Evolutionary conservation across 2,113 vertebrate species (phyloP).

Genomic region (Nesogale talazaci): DNA sequence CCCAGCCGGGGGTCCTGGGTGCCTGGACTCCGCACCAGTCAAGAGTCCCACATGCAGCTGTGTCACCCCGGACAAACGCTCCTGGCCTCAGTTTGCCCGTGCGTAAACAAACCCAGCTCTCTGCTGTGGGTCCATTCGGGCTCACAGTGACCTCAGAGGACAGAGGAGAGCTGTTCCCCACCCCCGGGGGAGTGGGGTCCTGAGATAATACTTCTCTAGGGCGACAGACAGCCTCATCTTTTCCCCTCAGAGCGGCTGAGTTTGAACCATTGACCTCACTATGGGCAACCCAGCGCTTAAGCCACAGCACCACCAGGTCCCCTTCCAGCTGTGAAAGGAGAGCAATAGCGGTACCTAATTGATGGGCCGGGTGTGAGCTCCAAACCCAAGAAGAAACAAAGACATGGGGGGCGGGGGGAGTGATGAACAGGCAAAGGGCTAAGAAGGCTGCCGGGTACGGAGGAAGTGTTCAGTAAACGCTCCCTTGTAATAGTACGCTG

Average conservation of each 20-base stretch:
- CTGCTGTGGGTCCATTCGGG: too few relatives aligned
- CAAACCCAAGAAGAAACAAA: not conserved
- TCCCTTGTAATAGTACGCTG: not conserved
- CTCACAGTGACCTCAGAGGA: too few relatives aligned
- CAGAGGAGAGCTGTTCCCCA: too few relatives aligned
- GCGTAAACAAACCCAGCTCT: not conserved
- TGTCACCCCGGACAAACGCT: not conserved
- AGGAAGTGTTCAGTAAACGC: not conserved
- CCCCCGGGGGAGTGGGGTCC: too few relatives aligned
- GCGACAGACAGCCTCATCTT: too few relatives aligned
- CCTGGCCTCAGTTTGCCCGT: not conserved
- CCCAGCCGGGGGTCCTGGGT: fast-evolving
- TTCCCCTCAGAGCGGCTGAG: too few relatives aligned
- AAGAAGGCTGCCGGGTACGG: not conserved
- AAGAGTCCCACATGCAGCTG: not conserved
- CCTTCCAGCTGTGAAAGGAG: too few relatives aligned
- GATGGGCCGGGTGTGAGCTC: not conserved
- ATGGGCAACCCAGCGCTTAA: too few relatives aligned
- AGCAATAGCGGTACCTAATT: not conserved
- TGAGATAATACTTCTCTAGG: too few relatives aligned
- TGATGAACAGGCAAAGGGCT: not conserved
- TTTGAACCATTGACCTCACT: too few relatives aligned
- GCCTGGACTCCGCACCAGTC: not conserved
- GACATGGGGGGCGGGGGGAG: fast-evolving
- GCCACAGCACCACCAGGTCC: too few relatives aligned